These are phyloP conservation scores for Nesidiocoris tenuis DNA, from an alignment of 2,888 invertebrate genomes.

Conservation along the genomic window DNA sequence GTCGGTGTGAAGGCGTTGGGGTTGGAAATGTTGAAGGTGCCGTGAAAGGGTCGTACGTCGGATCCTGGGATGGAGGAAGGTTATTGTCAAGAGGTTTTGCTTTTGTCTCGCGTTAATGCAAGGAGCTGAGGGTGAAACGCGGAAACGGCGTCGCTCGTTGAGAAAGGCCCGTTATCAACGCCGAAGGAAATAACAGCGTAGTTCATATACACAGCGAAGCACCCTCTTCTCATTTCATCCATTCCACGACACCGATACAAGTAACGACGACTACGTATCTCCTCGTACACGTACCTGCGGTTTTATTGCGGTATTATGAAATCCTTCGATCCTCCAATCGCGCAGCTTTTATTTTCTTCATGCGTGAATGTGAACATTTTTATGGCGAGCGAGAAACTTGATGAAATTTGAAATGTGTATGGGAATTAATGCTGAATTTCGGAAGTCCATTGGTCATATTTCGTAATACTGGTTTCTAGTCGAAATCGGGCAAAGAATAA, in stretches of 20 bases:
- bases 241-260: background rate
- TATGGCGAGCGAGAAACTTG: too few relatives aligned
- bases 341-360: too few relatives aligned
- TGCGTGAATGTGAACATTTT: too few relatives aligned
- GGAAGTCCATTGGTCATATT: too few relatives aligned
- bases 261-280: background rate
- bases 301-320: too few relatives aligned
- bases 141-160: background rate
- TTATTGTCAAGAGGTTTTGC: slow-evolving; percentile 3
- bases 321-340: too few relatives aligned
- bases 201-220: slow-evolving; percentile 6
- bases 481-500: too few relatives aligned
- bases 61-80: background rate
- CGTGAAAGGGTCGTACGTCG: background rate
- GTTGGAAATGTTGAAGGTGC: background rate
- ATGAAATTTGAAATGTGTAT: too few relatives aligned
- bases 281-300: background rate
- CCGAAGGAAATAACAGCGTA: slow-evolving; percentile 25
- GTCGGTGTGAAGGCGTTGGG: background rate
- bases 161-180: slow-evolving; percentile 23
- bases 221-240: slow-evolving; percentile 9
- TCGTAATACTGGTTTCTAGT: too few relatives aligned
- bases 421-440: too few relatives aligned
- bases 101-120: slow-evolving; percentile 28
- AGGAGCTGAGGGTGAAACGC: background rate